Percentiles rank a stretch among this genome's conserved stretches.
These are phyloP conservation scores for Sylvilagus bachmani DNA, from an alignment of 2,113 vertebrate genomes.

Conservation along the genomic window DNA sequence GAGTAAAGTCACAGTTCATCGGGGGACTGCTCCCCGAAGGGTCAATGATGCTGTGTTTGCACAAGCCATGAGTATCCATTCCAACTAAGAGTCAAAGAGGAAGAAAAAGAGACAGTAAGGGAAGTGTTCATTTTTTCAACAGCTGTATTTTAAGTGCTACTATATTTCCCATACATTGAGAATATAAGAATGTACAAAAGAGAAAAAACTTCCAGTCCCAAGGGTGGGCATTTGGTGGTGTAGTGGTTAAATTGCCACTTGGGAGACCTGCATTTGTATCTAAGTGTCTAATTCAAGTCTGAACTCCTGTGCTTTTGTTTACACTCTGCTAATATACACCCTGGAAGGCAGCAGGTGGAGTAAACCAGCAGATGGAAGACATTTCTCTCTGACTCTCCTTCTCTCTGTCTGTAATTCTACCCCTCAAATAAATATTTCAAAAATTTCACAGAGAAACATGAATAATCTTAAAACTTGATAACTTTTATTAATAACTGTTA, in stretches of 20 bases:
- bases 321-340: no score
- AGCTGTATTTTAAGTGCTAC: neutral
- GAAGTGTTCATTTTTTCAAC: neutral
- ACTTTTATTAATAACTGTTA: neutral
- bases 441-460: neutral
- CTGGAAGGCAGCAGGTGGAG: no score
- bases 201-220: neutral
- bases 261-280: no score
- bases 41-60: neutral
- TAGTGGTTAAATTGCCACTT: no score
- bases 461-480: neutral
- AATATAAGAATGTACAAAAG: neutral
- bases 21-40: neutral
- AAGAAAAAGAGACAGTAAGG: neutral
- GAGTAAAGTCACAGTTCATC: neutral
- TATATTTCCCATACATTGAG: neutral
- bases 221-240: no score
- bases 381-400: no score
- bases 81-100: neutral
- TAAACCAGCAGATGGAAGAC: no score
- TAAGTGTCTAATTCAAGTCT: no score
- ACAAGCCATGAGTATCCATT: neutral
- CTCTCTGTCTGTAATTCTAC: no score
- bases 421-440: neutral
- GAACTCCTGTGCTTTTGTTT: no score